Percentiles rank a stretch among this genome's conserved stretches.
Conservation (phyloP, 2,797 vertebrate genomes). For the Intellagama lesueurii region DNA sequence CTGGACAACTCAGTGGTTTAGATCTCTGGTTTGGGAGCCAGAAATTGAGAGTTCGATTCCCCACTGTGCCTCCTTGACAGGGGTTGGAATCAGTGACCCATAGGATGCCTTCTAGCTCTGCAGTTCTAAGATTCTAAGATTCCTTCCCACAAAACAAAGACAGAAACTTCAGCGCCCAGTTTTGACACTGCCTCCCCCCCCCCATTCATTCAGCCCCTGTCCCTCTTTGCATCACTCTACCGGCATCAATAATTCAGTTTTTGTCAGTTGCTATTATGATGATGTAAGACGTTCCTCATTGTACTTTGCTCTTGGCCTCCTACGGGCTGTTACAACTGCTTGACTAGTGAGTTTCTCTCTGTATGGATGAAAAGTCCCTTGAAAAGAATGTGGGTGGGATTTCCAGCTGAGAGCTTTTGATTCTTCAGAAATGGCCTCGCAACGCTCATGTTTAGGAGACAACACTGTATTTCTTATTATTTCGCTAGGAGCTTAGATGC, state of each 20-base stretch:
- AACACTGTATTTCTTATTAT: not conserved
- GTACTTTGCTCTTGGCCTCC: slow-evolving; percentile 28
- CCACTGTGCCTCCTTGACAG: no score
- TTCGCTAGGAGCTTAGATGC: not conserved
- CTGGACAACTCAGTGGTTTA: no score
- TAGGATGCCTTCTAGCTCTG: no score
- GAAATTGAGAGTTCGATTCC: no score
- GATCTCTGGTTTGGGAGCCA: no score
- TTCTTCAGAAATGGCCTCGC: slow-evolving; percentile 1
- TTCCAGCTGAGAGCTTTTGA: slow-evolving; percentile 24
- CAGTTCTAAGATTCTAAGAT: no score
- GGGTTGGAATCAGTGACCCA: no score
- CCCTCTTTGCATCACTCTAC: not conserved
- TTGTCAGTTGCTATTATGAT: slow-evolving; percentile 40
- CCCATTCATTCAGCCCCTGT: not conserved
- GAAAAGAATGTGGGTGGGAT: slow-evolving; percentile 25
- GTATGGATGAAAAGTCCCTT: slow-evolving; percentile 57
- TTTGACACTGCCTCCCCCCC: not conserved
- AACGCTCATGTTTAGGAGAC: not conserved
- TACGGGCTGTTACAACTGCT: slow-evolving; percentile 44
- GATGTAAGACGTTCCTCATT: not conserved
- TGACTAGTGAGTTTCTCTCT: not conserved
- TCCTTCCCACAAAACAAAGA: not conserved
- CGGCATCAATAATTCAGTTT: slow-evolving; percentile 45
- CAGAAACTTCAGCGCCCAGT: not conserved